Base-by-base conservation (phyloP, 1,140 invertebrate genomes). In the Hydropsyche tenuis region DNA sequence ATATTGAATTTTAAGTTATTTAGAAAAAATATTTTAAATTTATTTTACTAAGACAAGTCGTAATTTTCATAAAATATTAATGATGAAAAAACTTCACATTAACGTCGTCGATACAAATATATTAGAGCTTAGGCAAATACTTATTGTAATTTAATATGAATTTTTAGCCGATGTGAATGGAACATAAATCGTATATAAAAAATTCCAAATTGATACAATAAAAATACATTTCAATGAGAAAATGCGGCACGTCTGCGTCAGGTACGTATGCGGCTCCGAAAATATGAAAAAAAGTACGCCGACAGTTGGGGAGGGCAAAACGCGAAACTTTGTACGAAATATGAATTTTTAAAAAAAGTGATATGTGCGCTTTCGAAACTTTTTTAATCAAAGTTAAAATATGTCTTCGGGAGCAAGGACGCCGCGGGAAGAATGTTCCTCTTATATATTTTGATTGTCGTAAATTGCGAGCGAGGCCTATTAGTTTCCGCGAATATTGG, bases 331-430 rank as follows among this genome's bases (percentile, higher is more conserved):
- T 37, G 16, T 20, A 18, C 16, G 4, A 18, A 11, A 20, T 53
- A 53, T 53, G 48, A 53, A n/a, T 48, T 48, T 48, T 6, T 2
- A 20, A 53, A 53, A 53, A 18, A 53, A 53, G 16, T 18, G 48
- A 53, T 18, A 11, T 18, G 16, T 53, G 48, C 48, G 16, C 16
- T 53, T 53, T 18, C 20, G 6, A 53, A 53, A 53, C 48, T 53
- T 53, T 53, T 53, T 53, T 53, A 53, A 53, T 53, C 48, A 53
- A 53, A 18, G 48, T 53, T 53, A 53, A 53, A 53, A 53, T 53
- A 53, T 53, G 48, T 20, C 48, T 53, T 53, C 20, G 20, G 20
- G 18, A 53, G 48, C 48, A 7, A 53, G 20, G 48, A 37, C 30
- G 30, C 30, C 9, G 20, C 48, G 48, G 48, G 48, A 53, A 18